phyloP scores from a whole-genome alignment of 2,113 vertebrate genomes.

The Charina bottae region DNA sequence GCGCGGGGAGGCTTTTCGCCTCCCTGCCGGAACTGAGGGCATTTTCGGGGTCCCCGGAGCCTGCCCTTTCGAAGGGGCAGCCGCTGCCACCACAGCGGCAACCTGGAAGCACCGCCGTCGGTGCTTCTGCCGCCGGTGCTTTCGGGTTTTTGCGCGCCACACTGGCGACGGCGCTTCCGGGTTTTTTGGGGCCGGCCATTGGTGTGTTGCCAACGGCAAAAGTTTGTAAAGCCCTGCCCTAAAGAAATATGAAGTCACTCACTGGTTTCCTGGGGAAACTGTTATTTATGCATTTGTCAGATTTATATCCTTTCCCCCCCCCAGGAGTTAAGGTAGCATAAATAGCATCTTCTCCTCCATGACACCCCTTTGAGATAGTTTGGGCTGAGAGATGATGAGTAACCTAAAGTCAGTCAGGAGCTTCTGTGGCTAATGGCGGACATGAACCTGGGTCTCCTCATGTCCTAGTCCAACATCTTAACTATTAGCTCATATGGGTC shows the following conservation, averaged over 20 bases:
- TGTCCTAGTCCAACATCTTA: neutral
- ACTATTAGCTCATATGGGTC: neutral
- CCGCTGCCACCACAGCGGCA: too few species aligned
- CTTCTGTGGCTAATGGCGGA: neutral
- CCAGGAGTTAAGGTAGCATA: neutral
- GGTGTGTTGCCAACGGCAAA: too few species aligned
- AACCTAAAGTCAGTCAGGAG: neutral
- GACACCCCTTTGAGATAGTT: neutral
- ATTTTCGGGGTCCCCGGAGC: too few species aligned
- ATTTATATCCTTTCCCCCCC: neutral
- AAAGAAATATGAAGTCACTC: neutral
- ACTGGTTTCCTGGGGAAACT: neutral
- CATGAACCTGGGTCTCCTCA: neutral
- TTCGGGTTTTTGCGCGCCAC: too few species aligned
- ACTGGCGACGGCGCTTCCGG: too few species aligned
- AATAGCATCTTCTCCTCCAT: neutral
- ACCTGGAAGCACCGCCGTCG: too few species aligned
- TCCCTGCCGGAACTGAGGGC: too few species aligned
- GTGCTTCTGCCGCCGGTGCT: too few species aligned
- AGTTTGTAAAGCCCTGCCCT: too few species aligned
- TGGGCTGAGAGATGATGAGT: neutral
- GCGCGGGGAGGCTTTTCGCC: too few species aligned
- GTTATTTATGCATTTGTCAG: neutral
- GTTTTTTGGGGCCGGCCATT: too few species aligned
- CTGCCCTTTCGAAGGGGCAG: too few species aligned